Conservation (phyloP, 92 coral and sea anemone species). For the Phenganax marumi region DNA sequence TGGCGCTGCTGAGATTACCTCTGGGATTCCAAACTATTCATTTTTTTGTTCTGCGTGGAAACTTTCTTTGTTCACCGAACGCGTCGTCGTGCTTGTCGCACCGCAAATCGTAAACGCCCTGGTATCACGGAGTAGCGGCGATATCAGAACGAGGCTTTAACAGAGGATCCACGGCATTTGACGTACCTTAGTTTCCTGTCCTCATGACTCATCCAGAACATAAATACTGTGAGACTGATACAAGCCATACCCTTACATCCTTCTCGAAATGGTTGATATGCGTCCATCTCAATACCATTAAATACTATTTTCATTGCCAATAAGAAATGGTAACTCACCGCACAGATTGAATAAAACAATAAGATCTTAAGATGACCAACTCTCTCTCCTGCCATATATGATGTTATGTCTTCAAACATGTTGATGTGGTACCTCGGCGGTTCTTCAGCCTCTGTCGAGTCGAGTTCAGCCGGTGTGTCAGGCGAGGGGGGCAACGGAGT, state of each 20-base stretch:
- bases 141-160: not conserved
- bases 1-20: no score
- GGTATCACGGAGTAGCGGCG: no score
- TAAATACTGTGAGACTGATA: constrained; percentile 55
- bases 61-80: no score
- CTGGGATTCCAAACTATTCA: no score
- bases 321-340: constrained; percentile 58
- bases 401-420: constrained; percentile 50
- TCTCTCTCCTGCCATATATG: constrained; percentile 55
- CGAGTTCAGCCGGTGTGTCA: not conserved
- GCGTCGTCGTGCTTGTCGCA: no score
- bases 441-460: not conserved
- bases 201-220: constrained; percentile 60
- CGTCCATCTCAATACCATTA: constrained; percentile 13
- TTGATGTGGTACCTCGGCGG: not conserved
- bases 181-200: constrained; percentile 60
- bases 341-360: constrained; percentile 60
- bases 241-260: constrained; percentile 57
- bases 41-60: no score
- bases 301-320: constrained; percentile 48
- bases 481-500: constrained; percentile 8
- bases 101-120: no score
- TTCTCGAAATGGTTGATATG: constrained; percentile 49
- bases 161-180: not conserved
- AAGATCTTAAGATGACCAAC: constrained; percentile 52